phyloP scores from a whole-genome alignment of 2,797 vertebrate species.

The Podarcis lilfordi region DNA sequence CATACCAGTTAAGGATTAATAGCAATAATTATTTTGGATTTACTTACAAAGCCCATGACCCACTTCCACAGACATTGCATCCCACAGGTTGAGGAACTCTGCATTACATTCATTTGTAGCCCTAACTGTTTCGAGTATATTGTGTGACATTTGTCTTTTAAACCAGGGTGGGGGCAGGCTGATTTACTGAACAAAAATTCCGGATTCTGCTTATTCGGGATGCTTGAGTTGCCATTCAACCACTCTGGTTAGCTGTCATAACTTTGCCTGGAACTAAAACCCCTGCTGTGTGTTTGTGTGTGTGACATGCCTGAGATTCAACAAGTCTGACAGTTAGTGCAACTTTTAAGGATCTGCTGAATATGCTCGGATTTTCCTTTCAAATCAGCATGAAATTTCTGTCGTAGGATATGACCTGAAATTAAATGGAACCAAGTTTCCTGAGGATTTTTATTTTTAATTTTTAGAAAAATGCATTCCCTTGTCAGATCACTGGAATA shows the following conservation, averaged over 20 bases:
- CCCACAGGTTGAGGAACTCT: too few species aligned
- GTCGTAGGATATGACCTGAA: neutral
- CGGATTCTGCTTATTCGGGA: neutral
- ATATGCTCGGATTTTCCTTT: conserved; percentile 11
- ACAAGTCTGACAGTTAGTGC: neutral
- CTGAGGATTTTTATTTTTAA: neutral
- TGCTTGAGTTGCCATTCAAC: neutral
- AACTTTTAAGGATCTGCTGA: conserved; percentile 12
- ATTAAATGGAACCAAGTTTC: neutral
- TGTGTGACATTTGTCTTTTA: neutral
- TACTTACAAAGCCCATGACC: too few species aligned
- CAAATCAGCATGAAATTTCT: neutral
- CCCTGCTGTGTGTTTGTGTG: neutral
- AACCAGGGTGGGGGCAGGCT: too few species aligned
- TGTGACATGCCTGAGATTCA: neutral
- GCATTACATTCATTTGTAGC: neutral
- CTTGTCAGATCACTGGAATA: conserved; percentile 35
- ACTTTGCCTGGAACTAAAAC: neutral
- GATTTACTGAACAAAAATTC: neutral
- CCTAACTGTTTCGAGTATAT: neutral
- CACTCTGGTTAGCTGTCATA: neutral
- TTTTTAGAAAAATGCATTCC: neutral
- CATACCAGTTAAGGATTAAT: too few species aligned
- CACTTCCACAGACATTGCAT: too few species aligned
- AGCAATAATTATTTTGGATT: too few species aligned